These are phyloP conservation scores for Diachasma alloeum DNA, from an alignment of 1,140 invertebrate genomes.

Conservation along the genomic window DNA sequence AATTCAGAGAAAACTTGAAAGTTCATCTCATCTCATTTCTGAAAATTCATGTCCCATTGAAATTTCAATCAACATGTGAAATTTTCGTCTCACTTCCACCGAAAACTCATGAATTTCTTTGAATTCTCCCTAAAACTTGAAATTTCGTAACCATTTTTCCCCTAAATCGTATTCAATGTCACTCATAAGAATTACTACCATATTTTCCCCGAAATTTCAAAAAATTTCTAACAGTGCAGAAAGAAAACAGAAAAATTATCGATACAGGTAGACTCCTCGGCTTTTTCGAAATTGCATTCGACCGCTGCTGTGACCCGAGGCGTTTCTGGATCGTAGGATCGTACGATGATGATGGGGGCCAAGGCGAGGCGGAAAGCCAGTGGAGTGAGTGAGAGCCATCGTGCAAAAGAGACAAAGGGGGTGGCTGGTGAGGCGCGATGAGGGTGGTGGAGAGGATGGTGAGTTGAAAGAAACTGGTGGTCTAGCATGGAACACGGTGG, in stretches of 20 bases:
- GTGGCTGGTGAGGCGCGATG: constrained; percentile 1
- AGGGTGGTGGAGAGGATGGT: constrained; percentile 19
- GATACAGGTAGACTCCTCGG: neutral
- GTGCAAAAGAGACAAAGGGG: constrained; percentile 1
- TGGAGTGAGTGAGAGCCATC: neutral
- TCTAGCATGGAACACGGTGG: constrained; percentile 39
- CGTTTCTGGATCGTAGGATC: constrained; percentile 61
- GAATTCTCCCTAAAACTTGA: too few species aligned
- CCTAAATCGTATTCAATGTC: too few species aligned
- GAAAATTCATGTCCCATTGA: too few species aligned
- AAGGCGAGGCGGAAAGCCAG: constrained; percentile 26
- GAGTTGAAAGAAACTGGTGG: constrained; percentile 46
- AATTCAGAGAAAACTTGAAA: too few species aligned
- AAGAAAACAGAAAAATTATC: neutral
- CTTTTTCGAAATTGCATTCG: constrained; percentile 35
- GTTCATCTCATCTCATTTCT: too few species aligned
- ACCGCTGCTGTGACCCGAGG: constrained; percentile 37
- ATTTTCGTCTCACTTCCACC: too few species aligned
- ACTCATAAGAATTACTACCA: too few species aligned
- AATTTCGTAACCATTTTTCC: too few species aligned
- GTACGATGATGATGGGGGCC: constrained; percentile 52
- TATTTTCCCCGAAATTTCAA: too few species aligned
- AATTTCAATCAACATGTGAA: too few species aligned
- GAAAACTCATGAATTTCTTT: too few species aligned
- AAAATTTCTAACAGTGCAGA: too few species aligned